A percentile compares a stretch with the other conserved stretches of the same genome.
These are phyloP conservation scores for Mimachlamys varia DNA, from an alignment of 2,888 invertebrate species.

Conservation along the genomic window DNA sequence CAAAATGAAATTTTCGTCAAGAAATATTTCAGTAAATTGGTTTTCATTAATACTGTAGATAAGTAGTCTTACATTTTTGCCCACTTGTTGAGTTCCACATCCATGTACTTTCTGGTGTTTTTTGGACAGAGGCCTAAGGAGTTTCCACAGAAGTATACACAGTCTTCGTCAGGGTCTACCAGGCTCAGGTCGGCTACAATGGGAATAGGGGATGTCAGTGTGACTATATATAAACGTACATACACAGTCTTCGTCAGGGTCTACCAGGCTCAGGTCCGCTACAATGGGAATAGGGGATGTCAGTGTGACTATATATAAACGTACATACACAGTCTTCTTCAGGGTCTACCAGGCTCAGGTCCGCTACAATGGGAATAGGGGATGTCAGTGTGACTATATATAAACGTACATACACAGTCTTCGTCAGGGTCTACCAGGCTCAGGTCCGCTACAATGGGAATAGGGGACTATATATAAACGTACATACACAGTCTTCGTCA, in stretches of 20 bases:
- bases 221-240: too few relatives aligned
- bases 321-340: conserved; percentile 83
- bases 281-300: too few relatives aligned
- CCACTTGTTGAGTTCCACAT: conserved; percentile 83
- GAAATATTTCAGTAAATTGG: too few relatives aligned
- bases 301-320: too few relatives aligned
- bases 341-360: conserved; percentile 71
- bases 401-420: neutral
- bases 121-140: conserved; percentile 84
- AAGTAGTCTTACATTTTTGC: conserved; percentile 80
- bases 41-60: neutral
- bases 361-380: conserved; percentile 68
- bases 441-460: too few relatives aligned
- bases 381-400: neutral
- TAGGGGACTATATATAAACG: too few relatives aligned
- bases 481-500: conserved; percentile 83
- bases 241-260: neutral
- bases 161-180: conserved; percentile 81
- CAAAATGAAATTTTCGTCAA: too few relatives aligned
- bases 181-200: conserved; percentile 75
- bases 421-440: too few relatives aligned
- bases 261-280: too few relatives aligned
- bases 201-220: neutral
- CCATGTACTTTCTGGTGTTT: conserved; percentile 79
- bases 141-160: conserved; percentile 84